Percentiles rank a stretch among this genome's conserved stretches.
phyloP scores from a whole-genome alignment of 2,113 vertebrate genomes.

The Daboia siamensis region DNA sequence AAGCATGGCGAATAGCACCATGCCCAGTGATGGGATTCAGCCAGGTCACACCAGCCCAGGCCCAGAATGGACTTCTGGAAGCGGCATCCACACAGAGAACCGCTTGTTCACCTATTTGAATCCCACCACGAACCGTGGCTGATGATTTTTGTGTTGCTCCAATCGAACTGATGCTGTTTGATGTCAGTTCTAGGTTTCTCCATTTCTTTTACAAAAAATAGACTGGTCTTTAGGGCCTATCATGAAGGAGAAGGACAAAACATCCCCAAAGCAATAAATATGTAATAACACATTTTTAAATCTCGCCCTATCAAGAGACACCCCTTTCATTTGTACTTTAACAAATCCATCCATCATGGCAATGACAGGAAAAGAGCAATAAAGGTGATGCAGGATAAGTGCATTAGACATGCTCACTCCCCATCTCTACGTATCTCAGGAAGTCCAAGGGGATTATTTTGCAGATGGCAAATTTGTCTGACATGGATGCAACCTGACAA shows the following conservation, averaged over 20 bases:
- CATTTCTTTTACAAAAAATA: background rate
- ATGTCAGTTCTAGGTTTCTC: background rate
- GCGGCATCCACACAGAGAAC: too few species aligned
- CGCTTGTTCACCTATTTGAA: too few species aligned
- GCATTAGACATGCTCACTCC: slow-evolving; percentile 32
- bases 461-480: slow-evolving; percentile 47
- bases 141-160: too few species aligned
- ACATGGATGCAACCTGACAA: slow-evolving; percentile 44
- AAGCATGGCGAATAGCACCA: too few species aligned
- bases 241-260: slow-evolving; percentile 6
- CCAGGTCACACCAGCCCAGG: too few species aligned
- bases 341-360: slow-evolving; percentile 8
- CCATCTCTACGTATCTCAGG: background rate
- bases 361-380: slow-evolving; percentile 47
- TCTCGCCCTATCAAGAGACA: background rate
- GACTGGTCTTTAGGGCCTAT: background rate
- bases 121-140: too few species aligned
- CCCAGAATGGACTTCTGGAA: too few species aligned
- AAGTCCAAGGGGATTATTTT: slow-evolving; percentile 31
- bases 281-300: slow-evolving; percentile 9
- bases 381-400: slow-evolving; percentile 33
- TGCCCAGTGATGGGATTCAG: too few species aligned
- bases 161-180: too few species aligned
- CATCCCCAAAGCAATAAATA: background rate
- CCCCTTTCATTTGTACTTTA: slow-evolving; percentile 26